A percentile compares a stretch with the other conserved stretches of the same genome.
phyloP scores from a whole-genome alignment of 2,113 vertebrate genomes.

The Ciconia stormi region DNA sequence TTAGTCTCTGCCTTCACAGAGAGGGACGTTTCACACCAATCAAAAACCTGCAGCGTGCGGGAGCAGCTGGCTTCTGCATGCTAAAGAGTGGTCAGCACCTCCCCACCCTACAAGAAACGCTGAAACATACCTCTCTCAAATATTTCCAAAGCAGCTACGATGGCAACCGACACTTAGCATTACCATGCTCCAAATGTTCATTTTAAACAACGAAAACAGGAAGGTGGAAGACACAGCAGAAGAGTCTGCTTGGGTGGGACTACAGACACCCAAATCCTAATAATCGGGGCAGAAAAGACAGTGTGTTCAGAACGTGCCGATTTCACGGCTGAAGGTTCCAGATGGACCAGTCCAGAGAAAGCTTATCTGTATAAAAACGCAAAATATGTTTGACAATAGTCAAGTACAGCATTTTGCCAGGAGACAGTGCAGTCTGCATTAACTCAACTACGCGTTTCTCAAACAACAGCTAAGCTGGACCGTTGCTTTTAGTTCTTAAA shows the following conservation, averaged over 20 bases:
- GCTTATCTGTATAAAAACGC: background rate
- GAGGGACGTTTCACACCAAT: background rate
- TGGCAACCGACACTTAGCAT: background rate
- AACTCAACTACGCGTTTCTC: rapidly evolving
- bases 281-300: background rate
- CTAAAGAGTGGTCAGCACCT: background rate
- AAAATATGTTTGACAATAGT: background rate
- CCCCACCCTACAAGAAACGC: background rate
- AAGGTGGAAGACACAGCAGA: background rate
- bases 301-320: background rate
- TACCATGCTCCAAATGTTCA: background rate
- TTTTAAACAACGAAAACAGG: background rate
- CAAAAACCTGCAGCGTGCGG: background rate
- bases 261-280: background rate
- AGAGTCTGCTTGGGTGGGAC: background rate
- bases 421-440: background rate
- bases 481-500: background rate
- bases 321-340: background rate
- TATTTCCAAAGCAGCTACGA: background rate
- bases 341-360: background rate
- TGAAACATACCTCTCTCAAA: background rate
- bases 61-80: background rate
- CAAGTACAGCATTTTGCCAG: background rate
- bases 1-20: background rate
- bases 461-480: background rate